Base-by-base conservation (phyloP, 1,140 invertebrate genomes). In the Thrips palmi region DNA sequence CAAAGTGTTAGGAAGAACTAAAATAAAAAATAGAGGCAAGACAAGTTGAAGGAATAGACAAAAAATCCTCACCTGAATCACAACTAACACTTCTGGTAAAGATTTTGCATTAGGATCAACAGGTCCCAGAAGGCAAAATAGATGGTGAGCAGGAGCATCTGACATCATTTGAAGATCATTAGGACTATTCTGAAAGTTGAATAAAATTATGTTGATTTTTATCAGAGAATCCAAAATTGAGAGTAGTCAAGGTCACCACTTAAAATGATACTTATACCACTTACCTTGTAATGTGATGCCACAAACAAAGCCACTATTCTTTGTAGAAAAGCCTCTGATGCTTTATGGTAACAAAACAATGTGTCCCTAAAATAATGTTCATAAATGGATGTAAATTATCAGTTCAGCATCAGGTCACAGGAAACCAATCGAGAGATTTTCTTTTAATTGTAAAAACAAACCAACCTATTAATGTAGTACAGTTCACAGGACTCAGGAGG, bases 101-200 rank as follows among this genome's bases (percentile, higher is more conserved):
- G 64, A 52, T 43, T 77, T 77, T 41, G 66, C 64, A 21, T 74
- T 66, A 4, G 70, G 63, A 46, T 77, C 66, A 1, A 83, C 68
- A 1, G 93, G 91, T 1, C 87, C 87, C 33, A 98, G 62, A 11
- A 99, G 60, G 52, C 88, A 93, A 63, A 97, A 99, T 14, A 99
- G 56, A 59, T 96, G 85, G 65, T 99, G 94, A 3, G 89, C 91
- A 0, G 94, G 94, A 7, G 94, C 93, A 67, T 99, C 96, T 8
- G 92, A 93, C 61, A 99, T 72, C 71, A 98, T 81, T 67, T 98
- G 93, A 7, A 99, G 63, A 65, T 99, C 96, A 66, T 99, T 97
- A 1, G 96, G 96, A 39, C 81, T 89, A 60, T 99, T 99, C 73
- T 85, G 57, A 23, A 60, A 60, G 37, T 47, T 41, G 17, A 20